Base-by-base conservation (phyloP, 2,113 vertebrate species). In the Xenopus borealis region DNA sequence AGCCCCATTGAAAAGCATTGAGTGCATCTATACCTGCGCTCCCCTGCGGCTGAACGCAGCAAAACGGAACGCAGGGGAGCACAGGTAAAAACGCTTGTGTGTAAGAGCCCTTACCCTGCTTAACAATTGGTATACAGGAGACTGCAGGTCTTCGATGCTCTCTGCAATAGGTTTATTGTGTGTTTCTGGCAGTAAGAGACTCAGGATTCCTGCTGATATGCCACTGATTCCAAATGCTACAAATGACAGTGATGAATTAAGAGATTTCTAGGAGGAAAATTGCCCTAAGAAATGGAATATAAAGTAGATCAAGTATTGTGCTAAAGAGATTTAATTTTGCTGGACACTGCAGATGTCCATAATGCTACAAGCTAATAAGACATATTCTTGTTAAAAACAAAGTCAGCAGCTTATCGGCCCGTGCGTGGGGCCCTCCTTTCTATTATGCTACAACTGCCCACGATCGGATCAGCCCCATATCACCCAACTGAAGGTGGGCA, bases 181-280 rank as follows among this genome's bases (percentile, higher is more conserved):
- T 0, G 95, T 96, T 82, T 95, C 95, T 0, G 94, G 94, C 19
- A 94, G 92, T 55, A 95, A 86, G 14, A 95, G 90, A 64, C 88
- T 89, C 62, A 94, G 81, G 70, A 90, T 89, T 47, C 91, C 93
- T 0, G 89, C 93, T 10, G 92, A 92, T 14, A 95, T 74, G 0
- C 93, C 93, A 45, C 85, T 92, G 78, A 94, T 86, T 69, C 89
- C 94, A 85, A 95, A 96, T 66, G 93, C 89, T 9, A 90, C 80
- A 16, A 95, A 96, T 0, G 93, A 93, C 78, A 95, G 82, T 71
- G 92, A 93, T 59, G 84, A 71, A 62, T 91, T 86, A 30, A 95
- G 57, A 19, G 85, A 86, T 72, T 88, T 91, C 93, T 95, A 79
- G 64, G 83, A 78, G 55, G 19, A 47, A 72, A 78, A 81, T 75